phyloP scores from a whole-genome alignment of 53 echinoderm and acorn worm species.

The Crossaster papposus region DNA sequence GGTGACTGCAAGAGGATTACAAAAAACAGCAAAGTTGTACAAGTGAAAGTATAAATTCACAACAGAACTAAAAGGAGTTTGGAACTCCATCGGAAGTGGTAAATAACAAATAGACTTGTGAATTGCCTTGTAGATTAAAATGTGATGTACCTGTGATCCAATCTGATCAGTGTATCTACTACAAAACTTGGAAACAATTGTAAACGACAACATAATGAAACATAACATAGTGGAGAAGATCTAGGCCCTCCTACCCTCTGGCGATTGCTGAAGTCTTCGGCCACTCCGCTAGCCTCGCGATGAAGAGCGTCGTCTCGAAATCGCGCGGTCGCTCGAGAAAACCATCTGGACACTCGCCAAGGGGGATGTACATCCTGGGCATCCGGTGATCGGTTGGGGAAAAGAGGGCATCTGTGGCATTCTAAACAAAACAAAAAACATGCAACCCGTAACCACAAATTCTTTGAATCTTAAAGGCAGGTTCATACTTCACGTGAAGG shows the following conservation, averaged over 20 bases:
- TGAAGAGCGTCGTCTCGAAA: constrained; percentile 75
- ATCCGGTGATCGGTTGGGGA: constrained; percentile 78
- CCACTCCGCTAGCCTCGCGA: constrained; percentile 85
- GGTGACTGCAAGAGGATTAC: constrained; percentile 51
- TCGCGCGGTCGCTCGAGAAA: constrained; percentile 80
- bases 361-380: constrained; percentile 83
- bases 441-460: background rate
- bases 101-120: too few species aligned
- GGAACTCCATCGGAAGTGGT: too few species aligned
- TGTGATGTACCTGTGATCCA: too few species aligned
- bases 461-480: too few species aligned
- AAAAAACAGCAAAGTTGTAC: too few species aligned
- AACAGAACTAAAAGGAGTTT: too few species aligned
- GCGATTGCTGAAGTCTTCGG: constrained; percentile 71
- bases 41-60: too few species aligned
- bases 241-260: constrained; percentile 76
- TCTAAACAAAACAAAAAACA: constrained; percentile 3
- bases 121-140: too few species aligned
- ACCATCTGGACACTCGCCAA: constrained; percentile 77
- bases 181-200: too few species aligned
- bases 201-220: too few species aligned
- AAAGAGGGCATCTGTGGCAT: constrained; percentile 73
- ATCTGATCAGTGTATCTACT: too few species aligned
- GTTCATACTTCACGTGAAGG: too few species aligned
- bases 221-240: background rate